Percentiles rank a stretch among this genome's conserved stretches.
Evolutionary conservation across 30 jellyfish, hydroid and myxozoan genomes (phyloP).

Genomic region (Hydractinia symbiolongicarpus): DNA sequence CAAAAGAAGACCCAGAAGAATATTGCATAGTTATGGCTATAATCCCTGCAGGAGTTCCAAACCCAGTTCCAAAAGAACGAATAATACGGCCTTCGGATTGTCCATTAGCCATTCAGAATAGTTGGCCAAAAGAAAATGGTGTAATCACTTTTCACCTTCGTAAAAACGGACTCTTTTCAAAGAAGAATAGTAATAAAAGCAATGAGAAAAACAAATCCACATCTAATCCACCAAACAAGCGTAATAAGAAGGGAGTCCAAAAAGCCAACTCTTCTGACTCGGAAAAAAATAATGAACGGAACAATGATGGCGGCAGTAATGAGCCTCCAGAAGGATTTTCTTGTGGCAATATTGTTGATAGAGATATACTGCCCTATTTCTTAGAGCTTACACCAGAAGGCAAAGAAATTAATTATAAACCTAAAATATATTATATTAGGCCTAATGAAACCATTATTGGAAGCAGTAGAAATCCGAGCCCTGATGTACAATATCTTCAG

Average conservation of each 20-base stretch:
- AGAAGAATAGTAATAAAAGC: conserved; percentile 36
- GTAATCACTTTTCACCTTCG: conserved; percentile 77
- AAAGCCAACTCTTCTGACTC: background rate
- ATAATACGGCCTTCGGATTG: conserved; percentile 76
- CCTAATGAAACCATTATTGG: conserved; percentile 82
- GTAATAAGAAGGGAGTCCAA: conserved; percentile 23
- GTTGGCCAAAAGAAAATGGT: conserved; percentile 98
- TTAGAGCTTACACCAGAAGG: conserved; percentile 69
- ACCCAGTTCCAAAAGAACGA: conserved; percentile 66
- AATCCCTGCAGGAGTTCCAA: conserved; percentile 88
- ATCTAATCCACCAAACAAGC: conserved; percentile 19
- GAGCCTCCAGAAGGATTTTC: conserved; percentile 17
- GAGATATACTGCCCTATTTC: conserved; percentile 55
- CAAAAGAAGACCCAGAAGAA: conserved; percentile 70
- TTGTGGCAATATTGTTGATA: conserved; percentile 11
- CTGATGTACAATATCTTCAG: conserved; percentile 69
- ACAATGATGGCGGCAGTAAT: conserved; percentile 14
- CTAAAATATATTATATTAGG: conserved; percentile 47
- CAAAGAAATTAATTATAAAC: conserved; percentile 39
- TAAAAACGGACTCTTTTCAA: conserved; percentile 45
- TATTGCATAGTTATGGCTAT: conserved; percentile 88
- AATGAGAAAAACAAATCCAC: conserved; percentile 29
- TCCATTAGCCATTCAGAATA: conserved; percentile 88
- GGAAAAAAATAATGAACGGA: background rate
- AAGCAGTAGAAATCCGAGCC: conserved; percentile 51